Base-by-base conservation (phyloP, 2,113 vertebrate genomes). In the Athene noctua region DNA sequence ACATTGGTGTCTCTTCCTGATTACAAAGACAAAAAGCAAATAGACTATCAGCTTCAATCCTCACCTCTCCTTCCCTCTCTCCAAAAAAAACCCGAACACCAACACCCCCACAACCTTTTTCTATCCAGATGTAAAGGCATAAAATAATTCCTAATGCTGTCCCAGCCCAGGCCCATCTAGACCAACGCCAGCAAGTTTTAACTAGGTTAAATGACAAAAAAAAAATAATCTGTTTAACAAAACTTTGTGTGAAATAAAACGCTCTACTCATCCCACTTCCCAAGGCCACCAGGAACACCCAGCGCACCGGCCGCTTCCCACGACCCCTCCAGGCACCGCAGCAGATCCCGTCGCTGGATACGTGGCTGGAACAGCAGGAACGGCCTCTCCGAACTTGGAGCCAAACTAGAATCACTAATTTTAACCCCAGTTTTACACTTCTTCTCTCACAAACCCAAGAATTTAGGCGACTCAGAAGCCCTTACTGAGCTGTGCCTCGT, bases 1-100 rank as follows among this genome's bases (percentile, higher is more conserved):
- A 99, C 98, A 97, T 99, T 99, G 91, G 99, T 99, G 96, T 99
- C 99, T 99, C 99, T 99, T 91, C 99, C 99, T 98, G 98, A 88
- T 91, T 49, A 81, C 68, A 92, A 94, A 97, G 80, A 80, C 15
- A 95, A 54, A n/a, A 55, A 26, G 9, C 93, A 65, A 71, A 16
- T 22, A 92, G 36, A 34, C n/a, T 54, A 27, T 57, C 47, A 47
- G 44, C 88, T 93, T 81, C 23, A 90, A 40, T 25, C 36, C 40
- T 84, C 32, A 30, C 12, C 40, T 68, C 62, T 26, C 44, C 9
- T 30, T 61, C 27, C n/a, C 58, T 17, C 65, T 30, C 62, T 27
- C 29, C 58, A 23, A 38, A 38, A 13, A 75, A 20, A 32, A 13
- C 27, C 15, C 46, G 21, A 36, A 10, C 21, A 23, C 36, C 25